Conservation (phyloP, 1,140 invertebrate genomes). For the Planococcus citri region DNA sequence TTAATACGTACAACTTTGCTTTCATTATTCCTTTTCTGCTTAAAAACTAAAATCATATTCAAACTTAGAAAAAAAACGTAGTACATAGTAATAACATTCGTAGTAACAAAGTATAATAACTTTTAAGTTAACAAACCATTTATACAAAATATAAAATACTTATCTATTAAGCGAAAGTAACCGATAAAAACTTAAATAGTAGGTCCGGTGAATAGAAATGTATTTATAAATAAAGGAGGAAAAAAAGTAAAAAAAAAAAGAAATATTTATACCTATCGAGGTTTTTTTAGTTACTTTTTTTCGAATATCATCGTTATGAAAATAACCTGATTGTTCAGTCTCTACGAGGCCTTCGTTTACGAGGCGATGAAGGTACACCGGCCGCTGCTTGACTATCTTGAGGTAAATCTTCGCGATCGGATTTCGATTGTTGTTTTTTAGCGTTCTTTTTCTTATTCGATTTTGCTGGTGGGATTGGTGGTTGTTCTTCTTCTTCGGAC, state of each 20-base stretch:
- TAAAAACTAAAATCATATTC: too few species aligned
- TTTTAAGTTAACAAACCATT: conserved; percentile 2
- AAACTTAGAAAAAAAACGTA: too few species aligned
- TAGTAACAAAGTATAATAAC: not conserved
- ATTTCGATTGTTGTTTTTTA: not conserved
- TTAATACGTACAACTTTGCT: too few species aligned
- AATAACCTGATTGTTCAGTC: conserved; percentile 25
- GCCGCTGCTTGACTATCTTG: conserved; percentile 22
- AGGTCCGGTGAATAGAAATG: not conserved
- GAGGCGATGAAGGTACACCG: conserved; percentile 26
- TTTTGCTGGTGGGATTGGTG: conserved; percentile 28
- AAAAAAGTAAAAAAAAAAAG: conserved; percentile 1
- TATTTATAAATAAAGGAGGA: not conserved
- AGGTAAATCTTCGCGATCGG: conserved; percentile 5
- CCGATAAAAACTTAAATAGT: not conserved
- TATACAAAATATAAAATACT: conserved; percentile 7
- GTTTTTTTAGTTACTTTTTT: not conserved
- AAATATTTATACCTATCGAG: too few species aligned
- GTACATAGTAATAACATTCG: not conserved
- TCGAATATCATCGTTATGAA: not conserved
- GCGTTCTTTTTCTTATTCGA: not conserved
- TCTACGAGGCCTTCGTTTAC: conserved; percentile 28
- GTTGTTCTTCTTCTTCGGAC: conserved; percentile 34
- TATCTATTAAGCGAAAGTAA: conserved; percentile 8
- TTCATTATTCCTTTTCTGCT: too few species aligned